phyloP scores from a whole-genome alignment of 2,113 vertebrate genomes.

The Atlantisia rogersi region DNA sequence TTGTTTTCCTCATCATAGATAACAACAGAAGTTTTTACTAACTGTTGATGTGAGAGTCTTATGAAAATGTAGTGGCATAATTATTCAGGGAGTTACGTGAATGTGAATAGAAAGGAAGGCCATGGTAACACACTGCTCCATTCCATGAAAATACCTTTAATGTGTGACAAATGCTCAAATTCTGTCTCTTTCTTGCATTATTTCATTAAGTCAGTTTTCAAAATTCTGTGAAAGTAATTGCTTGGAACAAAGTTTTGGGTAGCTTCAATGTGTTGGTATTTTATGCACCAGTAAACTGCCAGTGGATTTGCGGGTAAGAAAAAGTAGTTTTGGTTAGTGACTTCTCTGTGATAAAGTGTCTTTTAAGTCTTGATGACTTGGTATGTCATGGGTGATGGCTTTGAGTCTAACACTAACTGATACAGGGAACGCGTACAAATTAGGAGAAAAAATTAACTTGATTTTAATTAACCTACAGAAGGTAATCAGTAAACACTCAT shows the following conservation, averaged over 20 bases:
- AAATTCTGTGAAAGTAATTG: background rate
- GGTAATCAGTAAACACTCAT: background rate
- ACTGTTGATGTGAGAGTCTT: slow-evolving; percentile 33
- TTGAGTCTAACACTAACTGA: background rate
- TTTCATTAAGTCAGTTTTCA: background rate
- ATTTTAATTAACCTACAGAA: slow-evolving; percentile 2
- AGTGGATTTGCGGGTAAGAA: slow-evolving; percentile 18
- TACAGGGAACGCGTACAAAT: background rate
- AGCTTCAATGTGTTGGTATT: background rate
- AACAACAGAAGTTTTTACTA: slow-evolving; percentile 18
- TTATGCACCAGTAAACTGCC: background rate
- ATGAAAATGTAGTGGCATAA: background rate
- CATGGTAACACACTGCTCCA: background rate
- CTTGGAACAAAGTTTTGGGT: background rate
- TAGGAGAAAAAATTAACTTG: background rate
- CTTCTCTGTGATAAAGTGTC: background rate
- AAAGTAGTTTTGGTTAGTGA: slow-evolving; percentile 14
- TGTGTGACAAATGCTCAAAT: background rate
- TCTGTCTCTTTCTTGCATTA: background rate
- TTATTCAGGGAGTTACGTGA: background rate
- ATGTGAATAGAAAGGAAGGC: background rate
- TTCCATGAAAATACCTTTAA: background rate
- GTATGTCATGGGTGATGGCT: background rate
- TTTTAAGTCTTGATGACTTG: background rate
- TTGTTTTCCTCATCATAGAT: slow-evolving; percentile 20